Evolutionary conservation across 2,113 vertebrate species (phyloP), one percentile per base, ranked within the genome.

Genomic region (Leuciscus idus): DNA sequence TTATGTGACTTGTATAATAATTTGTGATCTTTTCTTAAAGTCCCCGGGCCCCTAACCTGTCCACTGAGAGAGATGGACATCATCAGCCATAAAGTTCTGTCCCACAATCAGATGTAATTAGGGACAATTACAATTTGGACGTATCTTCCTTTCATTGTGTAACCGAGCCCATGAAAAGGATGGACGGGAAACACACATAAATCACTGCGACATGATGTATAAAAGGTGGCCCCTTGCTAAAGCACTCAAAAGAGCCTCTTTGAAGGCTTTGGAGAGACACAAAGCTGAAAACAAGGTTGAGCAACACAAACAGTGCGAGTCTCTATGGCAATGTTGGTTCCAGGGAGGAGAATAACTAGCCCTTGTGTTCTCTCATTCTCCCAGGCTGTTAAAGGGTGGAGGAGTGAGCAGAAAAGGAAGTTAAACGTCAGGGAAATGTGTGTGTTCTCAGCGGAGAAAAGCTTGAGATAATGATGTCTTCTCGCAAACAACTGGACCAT

Each of bases 211-310:
- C 30, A 48, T 73, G 46, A 85, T 82, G 73, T 62, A 89, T 59
- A 73, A 80, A 87, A 85, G 78, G 46, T 80, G 77, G 72, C 84
- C 88, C 76, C 86, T 81, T 83, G 84, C 88, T 84, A 84, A 46
- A 46, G 89, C 86, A 68, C 86, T 70, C 46, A 81, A 52, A 87
- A 79, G 43, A 70, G 89, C 5, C 75, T 28, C 77, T 84, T 82
- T 84, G 30, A 84, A 86, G 70, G 62, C 64, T 48, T 66, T 39
- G 33, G n/a, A 90, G 78, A 84, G 55, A 78, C 52, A 46, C 81
- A 87, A 46, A 76, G 87, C 77, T 85, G 80, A 87, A 89, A 86
- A 86, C 90, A 91, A 87, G 73, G 86, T 89, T 86, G 80, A 85
- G 83, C 74, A 87, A 89, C 66, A 89, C 73, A 90, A 89, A 66